These are phyloP conservation scores for Oikopleura dioica DNA, from an alignment of 23 tunicate genomes.

Conservation along the genomic window DNA sequence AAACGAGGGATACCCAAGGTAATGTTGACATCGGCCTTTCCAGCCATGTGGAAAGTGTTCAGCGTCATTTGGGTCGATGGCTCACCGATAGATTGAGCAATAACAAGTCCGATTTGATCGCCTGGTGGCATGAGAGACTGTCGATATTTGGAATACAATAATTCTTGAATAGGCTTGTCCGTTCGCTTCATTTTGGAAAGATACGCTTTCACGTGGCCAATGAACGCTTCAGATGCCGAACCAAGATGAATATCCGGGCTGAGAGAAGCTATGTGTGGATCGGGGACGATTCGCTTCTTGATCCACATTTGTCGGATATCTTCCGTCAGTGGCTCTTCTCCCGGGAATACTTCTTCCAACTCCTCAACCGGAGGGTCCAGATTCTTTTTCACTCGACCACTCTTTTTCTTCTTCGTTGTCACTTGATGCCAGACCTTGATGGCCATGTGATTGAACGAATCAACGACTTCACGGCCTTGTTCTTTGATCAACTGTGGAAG, in stretches of 20 bases:
- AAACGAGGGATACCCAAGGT: conserved; percentile 86
- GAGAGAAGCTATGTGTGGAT: conserved; percentile 22
- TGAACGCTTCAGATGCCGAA: conserved; percentile 34
- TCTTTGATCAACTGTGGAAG: background rate
- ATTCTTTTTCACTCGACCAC: background rate
- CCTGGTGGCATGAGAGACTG: conserved; percentile 61
- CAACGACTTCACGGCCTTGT: background rate
- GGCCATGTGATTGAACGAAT: background rate
- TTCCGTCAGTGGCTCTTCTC: background rate
- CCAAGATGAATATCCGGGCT: conserved; percentile 60
- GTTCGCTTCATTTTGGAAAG: background rate
- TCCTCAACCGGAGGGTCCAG: background rate
- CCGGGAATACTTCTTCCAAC: background rate
- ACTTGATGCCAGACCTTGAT: conserved; percentile 2
- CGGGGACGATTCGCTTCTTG: conserved; percentile 15
- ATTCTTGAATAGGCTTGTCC: background rate
- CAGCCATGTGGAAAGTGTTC: conserved; percentile 91
- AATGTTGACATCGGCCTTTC: conserved; percentile 87
- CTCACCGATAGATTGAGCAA: conserved; percentile 50
- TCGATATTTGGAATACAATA: conserved; percentile 33
- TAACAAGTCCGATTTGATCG: conserved; percentile 38
- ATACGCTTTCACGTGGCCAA: conserved; percentile 20
- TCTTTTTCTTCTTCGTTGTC: background rate
- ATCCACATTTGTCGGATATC: background rate
- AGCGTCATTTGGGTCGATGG: conserved; percentile 80